These are phyloP conservation scores for Schizaphis graminum DNA, from an alignment of 2,888 invertebrate species.

Conservation along the genomic window DNA sequence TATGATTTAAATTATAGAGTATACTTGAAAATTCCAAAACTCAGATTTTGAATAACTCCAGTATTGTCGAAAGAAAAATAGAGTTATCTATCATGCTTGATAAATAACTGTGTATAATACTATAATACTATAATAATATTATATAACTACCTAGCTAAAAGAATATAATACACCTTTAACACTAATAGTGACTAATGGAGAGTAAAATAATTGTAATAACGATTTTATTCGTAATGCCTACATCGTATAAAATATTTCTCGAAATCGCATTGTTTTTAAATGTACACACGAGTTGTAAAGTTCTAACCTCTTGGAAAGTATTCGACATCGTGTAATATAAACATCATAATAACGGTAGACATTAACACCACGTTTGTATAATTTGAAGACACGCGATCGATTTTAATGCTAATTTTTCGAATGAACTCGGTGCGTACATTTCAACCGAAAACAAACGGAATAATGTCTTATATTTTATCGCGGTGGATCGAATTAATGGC, in stretches of 20 bases:
- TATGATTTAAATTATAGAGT: no score
- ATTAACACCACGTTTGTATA: background rate
- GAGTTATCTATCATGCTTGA: background rate
- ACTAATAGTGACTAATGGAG: background rate
- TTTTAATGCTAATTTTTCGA: conserved; percentile 7
- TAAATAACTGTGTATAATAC: background rate
- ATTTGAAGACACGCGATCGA: background rate
- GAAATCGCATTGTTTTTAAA: background rate
- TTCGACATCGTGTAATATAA: background rate
- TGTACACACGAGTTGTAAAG: background rate
- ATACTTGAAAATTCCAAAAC: background rate
- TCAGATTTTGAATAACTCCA: background rate
- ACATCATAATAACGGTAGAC: background rate
- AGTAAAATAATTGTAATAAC: background rate
- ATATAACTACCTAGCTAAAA: background rate
- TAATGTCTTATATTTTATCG: background rate
- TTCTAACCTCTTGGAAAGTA: background rate
- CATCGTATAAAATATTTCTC: background rate
- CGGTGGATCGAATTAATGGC: background rate
- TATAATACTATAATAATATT: no score
- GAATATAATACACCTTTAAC: background rate
- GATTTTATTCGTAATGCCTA: background rate
- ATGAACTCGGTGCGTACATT: background rate
- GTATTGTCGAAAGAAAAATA: background rate
- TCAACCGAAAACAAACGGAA: background rate